Base-by-base conservation (phyloP, 2,888 invertebrate species). In the Sarcophaga subvicina region DNA sequence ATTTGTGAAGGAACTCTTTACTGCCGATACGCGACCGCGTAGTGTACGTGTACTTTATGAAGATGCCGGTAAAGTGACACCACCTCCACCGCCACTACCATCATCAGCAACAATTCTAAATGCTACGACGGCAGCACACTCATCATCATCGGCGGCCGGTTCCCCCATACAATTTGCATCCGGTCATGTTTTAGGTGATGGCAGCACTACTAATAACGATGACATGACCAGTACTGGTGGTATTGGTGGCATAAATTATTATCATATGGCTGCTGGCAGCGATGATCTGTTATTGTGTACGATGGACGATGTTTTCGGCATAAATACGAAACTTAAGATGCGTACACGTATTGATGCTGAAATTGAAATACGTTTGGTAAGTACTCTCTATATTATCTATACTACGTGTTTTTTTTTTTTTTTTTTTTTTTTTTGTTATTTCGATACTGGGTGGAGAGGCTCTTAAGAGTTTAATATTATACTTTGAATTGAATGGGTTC, bases 301-400 rank as follows among this genome's bases (percentile, higher is more conserved):
- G 89, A 97, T 97, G 82, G 96, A 54, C 17, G 54, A 54, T 54
- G 54, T 97, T 84, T 95, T 97, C 90, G 96, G 96, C 89, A 59
- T 71, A 76, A 95, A 96, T 89, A 95, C 95, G 92, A 94, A 96
- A 91, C 94, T 95, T 91, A 95, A 95, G 90, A 95, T 96, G 90
- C 95, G 95, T 91, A 96, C 95, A 91, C 95, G 95, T 92, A 94
- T 96, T 88, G 96, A 96, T 92, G 96, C 97, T 90, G 98, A 98
- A 93, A 98, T 98, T 91, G 98, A 98, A 94, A 97, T 97, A 86
- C 95, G 96, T 94, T 95, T 97, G 95, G 98, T 98, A 94, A 96
- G 97, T 95, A 79, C 37, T 66, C 3, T 37, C 37, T 37, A 37
- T 37, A 37, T 37, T 10, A 37, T 37, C 37, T 37, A 3, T 37